Conservation (phyloP, 2,113 vertebrate genomes). For the Bettongia penicillata region DNA sequence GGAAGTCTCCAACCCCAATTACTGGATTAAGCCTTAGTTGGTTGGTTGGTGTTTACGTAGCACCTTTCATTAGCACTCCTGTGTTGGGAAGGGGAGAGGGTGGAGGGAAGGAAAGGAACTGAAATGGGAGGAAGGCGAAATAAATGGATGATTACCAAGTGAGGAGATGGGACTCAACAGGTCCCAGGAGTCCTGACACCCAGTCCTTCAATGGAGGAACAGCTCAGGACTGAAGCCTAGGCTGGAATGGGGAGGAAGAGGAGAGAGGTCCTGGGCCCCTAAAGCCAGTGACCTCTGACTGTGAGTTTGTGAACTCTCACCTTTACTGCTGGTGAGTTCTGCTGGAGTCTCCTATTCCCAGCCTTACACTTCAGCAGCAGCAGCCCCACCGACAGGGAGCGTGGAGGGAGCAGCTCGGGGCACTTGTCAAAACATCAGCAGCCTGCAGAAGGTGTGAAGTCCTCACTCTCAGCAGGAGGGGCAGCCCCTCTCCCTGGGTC, state of each 20-base stretch:
- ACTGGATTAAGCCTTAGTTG: slow-evolving; percentile 43
- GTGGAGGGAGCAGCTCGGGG: slow-evolving; percentile 61
- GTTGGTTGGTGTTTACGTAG: slow-evolving; percentile 38
- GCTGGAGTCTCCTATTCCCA: slow-evolving; percentile 72
- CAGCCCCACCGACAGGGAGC: slow-evolving; percentile 51
- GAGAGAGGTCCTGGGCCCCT: neutral
- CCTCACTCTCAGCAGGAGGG: slow-evolving; percentile 80
- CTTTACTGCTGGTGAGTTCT: slow-evolving; percentile 46
- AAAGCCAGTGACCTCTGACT: neutral
- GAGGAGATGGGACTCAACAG: neutral
- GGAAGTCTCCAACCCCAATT: neutral
- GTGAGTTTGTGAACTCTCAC: slow-evolving; percentile 51
- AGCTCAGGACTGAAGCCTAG: neutral
- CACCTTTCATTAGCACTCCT: slow-evolving; percentile 66
- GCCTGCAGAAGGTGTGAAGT: slow-evolving; percentile 79
- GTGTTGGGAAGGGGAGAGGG: neutral
- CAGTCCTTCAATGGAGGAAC: neutral
- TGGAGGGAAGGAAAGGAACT: neutral
- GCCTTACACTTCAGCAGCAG: slow-evolving; percentile 65
- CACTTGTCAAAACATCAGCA: slow-evolving; percentile 85
- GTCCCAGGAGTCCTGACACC: neutral
- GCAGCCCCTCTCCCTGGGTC: slow-evolving; percentile 43
- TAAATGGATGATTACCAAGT: neutral
- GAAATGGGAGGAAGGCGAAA: neutral
- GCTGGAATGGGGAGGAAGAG: neutral